Evolutionary conservation across 2,888 invertebrate species (phyloP), one percentile per base, ranked within the genome.

Genomic region (Chaitophorus viminalis): DNA sequence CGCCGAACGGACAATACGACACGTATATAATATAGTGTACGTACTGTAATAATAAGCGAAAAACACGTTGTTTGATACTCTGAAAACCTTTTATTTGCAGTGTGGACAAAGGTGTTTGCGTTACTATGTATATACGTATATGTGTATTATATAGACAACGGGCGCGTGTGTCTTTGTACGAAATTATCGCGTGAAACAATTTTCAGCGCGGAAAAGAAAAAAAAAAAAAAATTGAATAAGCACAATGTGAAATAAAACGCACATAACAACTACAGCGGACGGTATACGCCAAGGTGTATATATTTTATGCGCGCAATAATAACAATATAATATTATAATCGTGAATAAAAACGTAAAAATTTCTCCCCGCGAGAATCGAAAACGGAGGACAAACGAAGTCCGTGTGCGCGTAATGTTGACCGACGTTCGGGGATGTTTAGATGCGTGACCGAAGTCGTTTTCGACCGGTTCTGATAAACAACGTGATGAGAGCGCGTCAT

Each of bases 201-300:
- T 83, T 82, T 74, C 39, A 60, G 33, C 52, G 25, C 25, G 60
- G 54, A 75, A 83, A 74, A 83, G 36, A 52, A 39, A 39, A 39
- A 83, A 74, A 83, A 75, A 39, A 39, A 39, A 83, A 74, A 83
- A 75, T 74, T 60, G 36, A 74, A 75, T 3, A 25, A 83, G 75
- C 36, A 74, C 60, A 83, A 75, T 60, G 39, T n/a, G 72, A 82
- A 54, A n/a, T 0, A 79, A 14, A 46, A 52, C 77, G 52, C 78
- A 29, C 54, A 78, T 29, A 36, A 79, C 65, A 52, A 70, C 70
- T 60, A 8, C 25, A 6, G 21, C 33, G 29, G 11, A 29, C 65
- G n/a, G 65, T 65, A 46, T 60, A 60, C 60, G n/a, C n/a, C n/a
- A n/a, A n/a, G n/a, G n/a, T n/a, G n/a, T n/a, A n/a, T n/a, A n/a